phyloP scores from a whole-genome alignment of 2,888 invertebrate genomes.

The Phalangium opilio region DNA sequence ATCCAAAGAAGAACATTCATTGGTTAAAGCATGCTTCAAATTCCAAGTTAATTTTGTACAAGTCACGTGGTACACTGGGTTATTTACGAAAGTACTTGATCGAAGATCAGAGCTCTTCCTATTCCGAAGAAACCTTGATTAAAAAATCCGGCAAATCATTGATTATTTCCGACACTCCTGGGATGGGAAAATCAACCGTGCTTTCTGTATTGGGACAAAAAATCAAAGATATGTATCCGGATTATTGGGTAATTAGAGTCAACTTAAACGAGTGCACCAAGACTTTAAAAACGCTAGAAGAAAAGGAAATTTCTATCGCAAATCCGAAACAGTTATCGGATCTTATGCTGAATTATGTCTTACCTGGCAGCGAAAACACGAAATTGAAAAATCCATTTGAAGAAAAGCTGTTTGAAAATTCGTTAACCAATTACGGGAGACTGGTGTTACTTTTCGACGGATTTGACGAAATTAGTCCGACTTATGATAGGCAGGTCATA shows the following conservation, averaged over 20 bases:
- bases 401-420: not conserved
- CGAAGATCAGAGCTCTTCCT: not conserved
- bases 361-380: not conserved
- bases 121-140: not conserved
- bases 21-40: not conserved
- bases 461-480: conserved; percentile 1
- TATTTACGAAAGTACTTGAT: not conserved
- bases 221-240: not conserved
- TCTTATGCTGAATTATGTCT: not conserved
- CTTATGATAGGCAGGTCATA: not conserved
- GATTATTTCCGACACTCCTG: conserved; percentile 1
- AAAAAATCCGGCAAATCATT: not conserved
- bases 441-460: conserved; percentile 1
- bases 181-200: conserved; percentile 3
- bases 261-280: not conserved
- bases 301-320: not conserved
- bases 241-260: conserved; percentile 1
- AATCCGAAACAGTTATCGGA: no score
- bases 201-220: not conserved
- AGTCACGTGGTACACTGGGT: not conserved
- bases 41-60: not conserved
- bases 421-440: not conserved
- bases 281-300: not conserved
- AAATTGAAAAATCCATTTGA: not conserved
- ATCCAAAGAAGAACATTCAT: not conserved